These are phyloP conservation scores for Coturnix japonica DNA, from an alignment of 2,113 vertebrate genomes.

Conservation along the genomic window DNA sequence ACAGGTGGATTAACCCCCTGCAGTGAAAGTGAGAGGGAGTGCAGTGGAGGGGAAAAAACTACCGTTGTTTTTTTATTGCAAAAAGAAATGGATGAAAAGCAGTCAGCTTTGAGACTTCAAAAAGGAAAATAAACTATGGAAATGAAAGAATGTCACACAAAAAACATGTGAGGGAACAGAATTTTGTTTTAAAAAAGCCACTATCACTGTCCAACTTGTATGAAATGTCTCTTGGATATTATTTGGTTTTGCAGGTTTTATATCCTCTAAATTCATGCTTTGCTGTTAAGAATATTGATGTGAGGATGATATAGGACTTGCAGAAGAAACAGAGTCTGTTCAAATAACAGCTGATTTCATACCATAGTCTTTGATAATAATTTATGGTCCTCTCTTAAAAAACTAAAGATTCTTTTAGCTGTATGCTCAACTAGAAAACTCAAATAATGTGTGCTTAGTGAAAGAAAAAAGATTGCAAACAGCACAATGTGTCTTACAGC, in stretches of 20 bases:
- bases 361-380: conserved; percentile 6
- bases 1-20: neutral
- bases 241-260: neutral
- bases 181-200: neutral
- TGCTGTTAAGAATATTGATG: neutral
- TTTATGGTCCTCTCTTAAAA: conserved; percentile 16
- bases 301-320: neutral
- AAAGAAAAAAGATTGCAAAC: conserved; percentile 19
- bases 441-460: conserved; percentile 21
- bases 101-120: neutral
- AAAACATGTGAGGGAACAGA: neutral
- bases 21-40: neutral
- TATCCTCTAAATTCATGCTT: neutral
- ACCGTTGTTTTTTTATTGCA: neutral
- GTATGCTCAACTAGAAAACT: conserved; percentile 43
- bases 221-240: neutral
- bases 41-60: neutral
- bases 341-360: conserved; percentile 28
- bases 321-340: neutral
- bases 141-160: neutral
- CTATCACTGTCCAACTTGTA: neutral
- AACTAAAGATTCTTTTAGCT: conserved; percentile 39
- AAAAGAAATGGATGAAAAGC: neutral
- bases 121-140: neutral
- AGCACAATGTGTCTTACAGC: conserved; percentile 17